Evolutionary conservation across 1,140 invertebrate genomes (phyloP), one percentile per base, ranked within the genome.

Genomic region (Propsilocerus akamusi): DNA sequence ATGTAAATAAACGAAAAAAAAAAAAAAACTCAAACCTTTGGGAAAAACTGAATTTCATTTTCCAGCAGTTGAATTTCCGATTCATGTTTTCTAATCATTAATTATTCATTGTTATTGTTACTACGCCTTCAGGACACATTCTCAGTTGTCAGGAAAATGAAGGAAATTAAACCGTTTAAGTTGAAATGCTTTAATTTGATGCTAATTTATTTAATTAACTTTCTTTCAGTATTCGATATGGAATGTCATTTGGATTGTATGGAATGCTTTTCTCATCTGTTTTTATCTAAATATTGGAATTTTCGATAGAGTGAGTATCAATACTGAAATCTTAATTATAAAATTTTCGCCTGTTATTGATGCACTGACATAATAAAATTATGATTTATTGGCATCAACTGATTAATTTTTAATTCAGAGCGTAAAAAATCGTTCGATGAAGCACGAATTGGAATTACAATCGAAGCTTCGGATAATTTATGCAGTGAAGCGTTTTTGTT

Each of bases 241-340:
- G 91, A 86, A 80, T 63, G 69, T 85, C 51, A 62, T 92, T 57
- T 96, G 91, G 91, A 69, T 91, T 53, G 82, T 78, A 51, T 97
- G 91, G 91, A 97, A 96, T 70, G 68, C 83, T 58, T 95, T 96
- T 72, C 70, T 95, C 30, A 88, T 94, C 62, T 96, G 91, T 70
- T 88, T 94, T 64, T 96, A 95, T 68, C 72, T 96, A 56, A 56
- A 87, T 71, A 73, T 91, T 59, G 87, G 89, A 49, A 68, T 76
- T 58, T 68, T 95, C 58, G 79, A 88, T 65, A 82, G 83, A 74
- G 87, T n/a, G 75, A 75, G 76, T 74, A 52, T 48, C 53, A 32
- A 30, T 3, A 30, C n/a, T 30, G 28, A 8, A 8, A 30, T 30
- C n/a, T 8, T n/a, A n/a, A 8, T 30, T 30, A 30, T 30, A 30